Conservation (phyloP, 2,797 vertebrate genomes). For the Lates japonicus region DNA sequence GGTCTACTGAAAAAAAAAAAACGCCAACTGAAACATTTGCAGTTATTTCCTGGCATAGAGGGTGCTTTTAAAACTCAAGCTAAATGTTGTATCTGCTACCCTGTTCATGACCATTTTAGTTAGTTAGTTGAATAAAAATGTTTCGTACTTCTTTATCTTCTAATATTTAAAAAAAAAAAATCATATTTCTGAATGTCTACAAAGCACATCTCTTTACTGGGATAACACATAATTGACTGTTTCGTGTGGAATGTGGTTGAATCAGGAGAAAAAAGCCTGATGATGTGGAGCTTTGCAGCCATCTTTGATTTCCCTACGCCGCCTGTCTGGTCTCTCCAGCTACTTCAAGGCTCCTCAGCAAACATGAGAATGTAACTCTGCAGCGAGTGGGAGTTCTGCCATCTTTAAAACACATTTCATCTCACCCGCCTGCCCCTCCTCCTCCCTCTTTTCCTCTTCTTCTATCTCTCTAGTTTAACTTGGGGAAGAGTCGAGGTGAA, state of each 20-base stretch:
- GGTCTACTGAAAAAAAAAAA: neutral
- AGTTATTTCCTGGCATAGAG: neutral
- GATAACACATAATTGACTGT: conserved; percentile 13
- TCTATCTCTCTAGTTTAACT: conserved; percentile 57
- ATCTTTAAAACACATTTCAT: conserved; percentile 86
- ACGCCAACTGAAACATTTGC: neutral
- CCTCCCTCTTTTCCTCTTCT: conserved; percentile 54
- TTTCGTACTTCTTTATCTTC: neutral
- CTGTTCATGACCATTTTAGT: neutral
- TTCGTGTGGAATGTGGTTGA: conserved; percentile 35
- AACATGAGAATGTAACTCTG: conserved; percentile 76
- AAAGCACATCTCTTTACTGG: neutral
- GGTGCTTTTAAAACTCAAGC: neutral
- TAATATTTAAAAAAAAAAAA: neutral
- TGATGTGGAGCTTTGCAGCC: conserved; percentile 82
- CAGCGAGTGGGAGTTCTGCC: conserved; percentile 76
- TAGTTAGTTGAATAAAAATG: neutral
- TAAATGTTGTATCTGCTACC: neutral
- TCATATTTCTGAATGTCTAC: neutral
- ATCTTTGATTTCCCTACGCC: conserved; percentile 73
- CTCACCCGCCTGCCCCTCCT: conserved; percentile 53
- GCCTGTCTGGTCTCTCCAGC: conserved; percentile 63
- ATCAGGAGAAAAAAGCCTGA: conserved; percentile 53
- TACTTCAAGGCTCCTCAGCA: conserved; percentile 61
- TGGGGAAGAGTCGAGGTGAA: conserved; percentile 64